Conservation (phyloP, 2,113 vertebrate species). For the Engraulis encrasicolus region DNA sequence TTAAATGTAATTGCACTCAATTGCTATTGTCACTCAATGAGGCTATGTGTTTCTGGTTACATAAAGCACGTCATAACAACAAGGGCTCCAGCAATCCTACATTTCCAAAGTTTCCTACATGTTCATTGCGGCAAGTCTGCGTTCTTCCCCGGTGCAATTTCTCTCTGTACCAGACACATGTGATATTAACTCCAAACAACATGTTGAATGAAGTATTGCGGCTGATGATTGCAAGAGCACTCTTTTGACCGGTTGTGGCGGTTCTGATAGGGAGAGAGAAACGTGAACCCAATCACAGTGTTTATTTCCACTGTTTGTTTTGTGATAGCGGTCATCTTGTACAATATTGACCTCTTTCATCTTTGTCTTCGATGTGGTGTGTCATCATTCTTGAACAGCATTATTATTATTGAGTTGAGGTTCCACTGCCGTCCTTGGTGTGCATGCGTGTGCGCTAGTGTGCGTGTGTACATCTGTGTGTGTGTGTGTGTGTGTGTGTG, state of each 20-base stretch:
- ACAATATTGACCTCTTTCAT: slow-evolving; percentile 12
- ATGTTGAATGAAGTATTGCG: background rate
- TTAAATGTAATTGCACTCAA: background rate
- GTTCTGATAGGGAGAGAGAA: background rate
- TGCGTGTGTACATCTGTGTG: background rate
- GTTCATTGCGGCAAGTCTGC: background rate
- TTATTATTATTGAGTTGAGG: background rate
- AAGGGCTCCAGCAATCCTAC: background rate
- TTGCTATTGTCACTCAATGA: background rate
- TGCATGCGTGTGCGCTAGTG: background rate
- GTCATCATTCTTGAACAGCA: background rate
- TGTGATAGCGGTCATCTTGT: background rate
- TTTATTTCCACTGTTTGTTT: slow-evolving; percentile 5
- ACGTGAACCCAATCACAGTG: background rate
- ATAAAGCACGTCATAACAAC: background rate
- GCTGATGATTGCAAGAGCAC: background rate
- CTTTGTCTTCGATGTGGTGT: background rate
- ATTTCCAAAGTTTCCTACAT: background rate
- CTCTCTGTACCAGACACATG: background rate
- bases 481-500: background rate
- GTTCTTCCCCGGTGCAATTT: background rate
- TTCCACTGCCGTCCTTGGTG: background rate
- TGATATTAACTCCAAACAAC: background rate
- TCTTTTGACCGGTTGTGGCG: background rate
- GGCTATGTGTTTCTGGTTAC: background rate